Evolutionary conservation across 2,797 vertebrate genomes (phyloP), one percentile per base, ranked within the genome.

Genomic region (Lutjanus campechanus): DNA sequence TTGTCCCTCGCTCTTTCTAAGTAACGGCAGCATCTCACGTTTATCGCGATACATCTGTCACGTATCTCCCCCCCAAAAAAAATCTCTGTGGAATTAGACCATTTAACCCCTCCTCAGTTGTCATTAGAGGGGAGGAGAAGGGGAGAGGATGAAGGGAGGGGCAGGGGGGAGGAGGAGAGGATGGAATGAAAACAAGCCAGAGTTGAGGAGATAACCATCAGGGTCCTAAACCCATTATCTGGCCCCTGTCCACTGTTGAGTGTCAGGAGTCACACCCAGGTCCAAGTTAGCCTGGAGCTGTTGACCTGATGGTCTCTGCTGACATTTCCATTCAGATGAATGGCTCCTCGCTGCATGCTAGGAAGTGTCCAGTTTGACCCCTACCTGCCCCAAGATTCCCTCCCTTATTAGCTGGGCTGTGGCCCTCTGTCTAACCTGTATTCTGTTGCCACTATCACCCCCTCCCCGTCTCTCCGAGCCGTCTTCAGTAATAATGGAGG

Each of bases 201-300:
- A 94, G 85, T 94, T 92, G 87, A 91, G 75, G 83, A 94, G 95
- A 96, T 96, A 96, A 95, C 94, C 94, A 96, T 96, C 95, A 93
- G 89, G 87, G 88, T 87, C 92, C 92, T 95, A 94, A 95, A 94
- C 91, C 94, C 93, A 96, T 96, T 95, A 95, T 96, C 91, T 95
- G 89, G 88, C 87, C 88, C 84, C 90, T 88, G 93, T 93, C 92
- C 90, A 82, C 91, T 83, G 91, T 67, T 92, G 94, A 93, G 93
- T 93, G 94, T 94, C 91, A 93, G 91, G 90, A 95, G 94, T 95
- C 93, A 95, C 95, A 95, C 95, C 94, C 94, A 89, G 91, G 90
- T 93, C 94, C 90, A 88, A 92, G 73, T 92, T 89, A 90, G 92
- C 96, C 94, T 82, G 85, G 67, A 93, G 96, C 95, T 82, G 85